Conservation (phyloP, 2,113 vertebrate genomes). For the Clinocottus analis region DNA sequence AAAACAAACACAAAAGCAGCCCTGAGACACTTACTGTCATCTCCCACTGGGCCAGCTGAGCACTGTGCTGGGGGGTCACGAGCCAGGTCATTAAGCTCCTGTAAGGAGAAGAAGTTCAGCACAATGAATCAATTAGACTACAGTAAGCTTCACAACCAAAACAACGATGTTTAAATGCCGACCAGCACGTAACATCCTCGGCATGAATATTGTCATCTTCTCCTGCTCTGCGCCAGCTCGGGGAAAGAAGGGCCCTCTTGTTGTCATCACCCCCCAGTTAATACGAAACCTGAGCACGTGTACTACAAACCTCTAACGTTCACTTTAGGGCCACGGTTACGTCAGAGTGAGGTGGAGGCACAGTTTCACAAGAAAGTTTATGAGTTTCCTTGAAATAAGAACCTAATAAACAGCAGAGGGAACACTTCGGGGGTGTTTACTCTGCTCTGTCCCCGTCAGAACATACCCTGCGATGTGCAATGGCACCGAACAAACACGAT, state of each 20-base stretch:
- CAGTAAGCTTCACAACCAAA: constrained; percentile 20
- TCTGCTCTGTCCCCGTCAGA: not conserved
- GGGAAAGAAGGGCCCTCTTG: not conserved
- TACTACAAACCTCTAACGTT: constrained; percentile 27
- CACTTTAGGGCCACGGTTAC: constrained; percentile 70
- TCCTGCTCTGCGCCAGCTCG: not conserved
- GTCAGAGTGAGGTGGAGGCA: constrained; percentile 49
- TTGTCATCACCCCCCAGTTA: constrained; percentile 1
- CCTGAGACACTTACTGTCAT: constrained; percentile 82
- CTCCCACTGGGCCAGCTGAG: constrained; percentile 84
- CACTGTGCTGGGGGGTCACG: constrained; percentile 86
- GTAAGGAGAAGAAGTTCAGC: constrained; percentile 24
- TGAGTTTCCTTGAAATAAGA: constrained; percentile 22
- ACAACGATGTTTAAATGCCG: not conserved
- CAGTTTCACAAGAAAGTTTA: constrained; percentile 31
- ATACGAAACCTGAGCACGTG: constrained; percentile 24
- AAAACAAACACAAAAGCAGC: too few relatives aligned
- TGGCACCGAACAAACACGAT: constrained; percentile 10
- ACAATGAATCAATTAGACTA: constrained; percentile 23
- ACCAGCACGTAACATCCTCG: not conserved
- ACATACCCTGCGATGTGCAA: constrained; percentile 26
- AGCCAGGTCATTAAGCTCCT: constrained; percentile 85
- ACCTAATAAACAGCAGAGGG: constrained; percentile 12
- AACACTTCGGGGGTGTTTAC: not conserved
- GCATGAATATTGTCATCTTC: not conserved